Evolutionary conservation across 2,888 invertebrate species (phyloP).

Genomic region (Stenichneumon culpator): DNA sequence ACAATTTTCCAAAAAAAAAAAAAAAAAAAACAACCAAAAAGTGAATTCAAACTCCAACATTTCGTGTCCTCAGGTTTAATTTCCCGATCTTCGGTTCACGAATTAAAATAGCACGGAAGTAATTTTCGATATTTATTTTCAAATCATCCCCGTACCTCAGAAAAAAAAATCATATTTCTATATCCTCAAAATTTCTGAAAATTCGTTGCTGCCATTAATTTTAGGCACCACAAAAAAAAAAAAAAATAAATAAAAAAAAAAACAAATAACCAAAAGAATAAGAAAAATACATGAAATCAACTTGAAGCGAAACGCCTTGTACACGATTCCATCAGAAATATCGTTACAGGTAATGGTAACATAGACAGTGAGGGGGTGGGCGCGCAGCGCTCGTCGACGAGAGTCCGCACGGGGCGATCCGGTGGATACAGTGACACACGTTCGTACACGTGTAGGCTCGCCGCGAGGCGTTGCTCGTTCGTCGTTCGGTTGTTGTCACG

Average conservation of each 20-base stretch:
- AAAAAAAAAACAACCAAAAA: not conserved
- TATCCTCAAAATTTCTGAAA: too few relatives aligned
- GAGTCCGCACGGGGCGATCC: constrained; percentile 44
- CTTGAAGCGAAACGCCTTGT: not conserved
- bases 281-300: not conserved
- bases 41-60: not conserved
- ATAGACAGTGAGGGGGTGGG: not conserved
- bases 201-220: too few relatives aligned
- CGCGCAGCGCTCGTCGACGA: constrained; percentile 15
- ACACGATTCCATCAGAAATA: not conserved
- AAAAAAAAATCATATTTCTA: too few relatives aligned
- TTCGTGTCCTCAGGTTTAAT: too few relatives aligned
- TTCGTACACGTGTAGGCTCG: constrained; percentile 70
- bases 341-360: too few relatives aligned
- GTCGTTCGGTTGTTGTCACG: constrained; percentile 44
- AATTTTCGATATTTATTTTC: too few relatives aligned
- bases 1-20: not conserved
- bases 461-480: constrained; percentile 69
- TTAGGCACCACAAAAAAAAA: too few relatives aligned
- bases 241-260: too few relatives aligned
- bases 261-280: too few relatives aligned
- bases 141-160: too few relatives aligned
- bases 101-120: too few relatives aligned
- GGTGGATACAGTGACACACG: constrained; percentile 58
- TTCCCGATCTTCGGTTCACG: too few relatives aligned